Evolutionary conservation across 1,140 invertebrate genomes (phyloP), one percentile per base, ranked within the genome.

Genomic region (Portunus trituberculatus): DNA sequence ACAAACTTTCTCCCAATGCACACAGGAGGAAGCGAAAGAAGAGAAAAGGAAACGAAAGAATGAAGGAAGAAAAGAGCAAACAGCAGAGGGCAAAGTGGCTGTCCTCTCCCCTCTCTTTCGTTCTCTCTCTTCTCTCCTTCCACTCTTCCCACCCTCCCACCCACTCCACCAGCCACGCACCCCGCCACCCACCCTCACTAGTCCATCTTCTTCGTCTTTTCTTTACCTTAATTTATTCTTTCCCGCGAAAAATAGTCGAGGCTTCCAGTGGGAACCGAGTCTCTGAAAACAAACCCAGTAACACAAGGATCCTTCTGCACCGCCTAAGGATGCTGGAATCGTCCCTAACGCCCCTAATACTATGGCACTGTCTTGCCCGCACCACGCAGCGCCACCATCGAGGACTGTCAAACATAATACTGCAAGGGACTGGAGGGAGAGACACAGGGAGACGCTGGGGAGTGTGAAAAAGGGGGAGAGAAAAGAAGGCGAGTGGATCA

Each of bases 211-310:
- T 76, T 76, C 67, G 67, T 76, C 67, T 76, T 76, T 76, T 76
- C 67, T 76, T 76, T 76, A 76, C 67, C 67, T 76, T 76, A 76
- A 76, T 76, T 76, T 76, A 76, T 76, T 76, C 67, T 76, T 76
- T 76, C 67, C n/a, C 67, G 67, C 67, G 67, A 76, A 76, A 76
- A 76, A 76, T 76, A 76, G 67, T 76, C 67, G 20, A 76, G 20
- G 67, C 8, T 76, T 25, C 10, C 67, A 76, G 1, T 20, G 67
- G 67, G 67, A n/a, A 1, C 67, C 20, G 25, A n/a, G 67, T n/a
- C 67, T 76, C 67, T 76, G 12, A 76, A 76, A 76, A 76, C 67
- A 76, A 76, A 76, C 67, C 67, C 67, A n/a, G 67, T 25, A 8
- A 76, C 67, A 76, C 20, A 76, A n/a, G 20, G 67, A 7, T 76